phyloP scores from a whole-genome alignment of 2,797 vertebrate genomes.

The Tauraco hartlaubi region DNA sequence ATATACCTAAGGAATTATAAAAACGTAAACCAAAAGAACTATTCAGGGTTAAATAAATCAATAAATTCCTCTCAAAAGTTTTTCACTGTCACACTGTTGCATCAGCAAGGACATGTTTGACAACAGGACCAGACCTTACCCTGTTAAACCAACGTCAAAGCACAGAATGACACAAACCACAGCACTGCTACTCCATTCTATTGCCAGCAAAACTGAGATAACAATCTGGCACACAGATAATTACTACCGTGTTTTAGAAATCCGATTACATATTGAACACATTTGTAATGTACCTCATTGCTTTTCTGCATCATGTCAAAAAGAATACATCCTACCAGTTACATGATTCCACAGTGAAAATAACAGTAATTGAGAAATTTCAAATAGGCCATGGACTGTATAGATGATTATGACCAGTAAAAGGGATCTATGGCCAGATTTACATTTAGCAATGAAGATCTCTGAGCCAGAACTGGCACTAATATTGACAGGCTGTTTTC shows the following conservation, averaged over 20 bases:
- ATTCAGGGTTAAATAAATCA: not conserved
- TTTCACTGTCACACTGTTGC: not conserved
- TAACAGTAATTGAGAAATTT: not conserved
- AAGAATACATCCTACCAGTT: not conserved
- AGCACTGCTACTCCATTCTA: not conserved
- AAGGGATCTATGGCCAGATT: not conserved
- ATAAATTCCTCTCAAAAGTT: not conserved
- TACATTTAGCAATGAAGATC: not conserved
- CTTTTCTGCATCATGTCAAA: not conserved
- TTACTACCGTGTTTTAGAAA: fast-evolving
- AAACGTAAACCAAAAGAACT: not conserved
- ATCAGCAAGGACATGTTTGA: not conserved
- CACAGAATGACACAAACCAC: not conserved
- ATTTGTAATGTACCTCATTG: no score
- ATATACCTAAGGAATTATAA: not conserved
- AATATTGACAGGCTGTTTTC: not conserved
- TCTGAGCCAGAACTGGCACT: not conserved
- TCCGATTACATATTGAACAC: not conserved
- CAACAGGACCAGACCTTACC: not conserved
- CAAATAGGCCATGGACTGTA: not conserved
- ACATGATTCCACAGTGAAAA: not conserved
- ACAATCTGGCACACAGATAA: not conserved
- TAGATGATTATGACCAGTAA: not conserved
- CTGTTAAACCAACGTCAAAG: not conserved
- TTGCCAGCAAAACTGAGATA: not conserved